Evolutionary conservation across 2,797 vertebrate genomes (phyloP).

Genomic region (Todus mexicanus): DNA sequence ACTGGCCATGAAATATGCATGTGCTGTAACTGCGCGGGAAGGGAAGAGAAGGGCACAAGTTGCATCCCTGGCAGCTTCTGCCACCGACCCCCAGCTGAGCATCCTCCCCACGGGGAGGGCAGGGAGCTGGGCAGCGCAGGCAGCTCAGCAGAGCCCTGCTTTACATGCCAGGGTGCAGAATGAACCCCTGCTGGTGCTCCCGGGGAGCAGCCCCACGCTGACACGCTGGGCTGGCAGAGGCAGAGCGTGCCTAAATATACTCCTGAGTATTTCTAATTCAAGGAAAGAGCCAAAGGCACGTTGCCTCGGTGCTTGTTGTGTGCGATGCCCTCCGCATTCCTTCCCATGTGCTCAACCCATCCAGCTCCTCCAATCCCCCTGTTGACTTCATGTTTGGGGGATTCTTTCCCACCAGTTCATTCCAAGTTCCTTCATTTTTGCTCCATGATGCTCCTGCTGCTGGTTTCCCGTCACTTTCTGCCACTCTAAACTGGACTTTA

Average conservation of each 20-base stretch:
- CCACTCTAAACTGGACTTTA: not conserved
- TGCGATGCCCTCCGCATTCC: not conserved
- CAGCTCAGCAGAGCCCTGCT: not conserved
- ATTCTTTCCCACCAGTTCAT: not conserved
- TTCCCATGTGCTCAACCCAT: not conserved
- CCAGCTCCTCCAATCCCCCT: not conserved
- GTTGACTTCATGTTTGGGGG: not conserved
- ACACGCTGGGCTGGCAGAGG: not conserved
- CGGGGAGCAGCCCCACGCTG: not conserved
- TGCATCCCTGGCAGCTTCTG: not conserved
- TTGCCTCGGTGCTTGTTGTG: not conserved
- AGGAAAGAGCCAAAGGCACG: fast-evolving
- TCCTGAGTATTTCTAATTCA: not conserved
- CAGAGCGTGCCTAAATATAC: not conserved
- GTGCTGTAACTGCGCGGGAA: not conserved
- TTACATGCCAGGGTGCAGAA: not conserved
- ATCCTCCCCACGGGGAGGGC: not conserved
- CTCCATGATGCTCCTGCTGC: fast-evolving
- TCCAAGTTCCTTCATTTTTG: not conserved
- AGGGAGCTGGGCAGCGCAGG: not conserved
- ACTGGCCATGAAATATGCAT: slow-evolving; percentile 54
- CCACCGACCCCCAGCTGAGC: not conserved
- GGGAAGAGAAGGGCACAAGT: not conserved
- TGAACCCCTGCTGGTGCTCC: not conserved
- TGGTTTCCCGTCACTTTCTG: not conserved